Base-by-base conservation (phyloP, 2,888 invertebrate genomes). In the Drosophila pseudotakahashii region DNA sequence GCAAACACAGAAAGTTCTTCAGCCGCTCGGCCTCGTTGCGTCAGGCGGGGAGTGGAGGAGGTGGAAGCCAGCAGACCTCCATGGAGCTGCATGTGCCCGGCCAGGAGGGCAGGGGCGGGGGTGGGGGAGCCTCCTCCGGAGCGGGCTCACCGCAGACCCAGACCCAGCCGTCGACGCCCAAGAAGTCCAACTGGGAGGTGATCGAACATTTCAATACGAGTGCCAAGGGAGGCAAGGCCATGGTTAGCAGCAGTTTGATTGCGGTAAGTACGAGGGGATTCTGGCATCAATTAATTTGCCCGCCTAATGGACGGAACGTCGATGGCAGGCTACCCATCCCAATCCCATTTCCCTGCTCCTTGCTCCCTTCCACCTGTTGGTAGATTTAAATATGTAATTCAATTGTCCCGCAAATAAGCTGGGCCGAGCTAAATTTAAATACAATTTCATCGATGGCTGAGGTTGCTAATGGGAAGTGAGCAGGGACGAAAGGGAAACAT, bases 141-240 rank as follows among this genome's bases (percentile, higher is more conserved):
- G 53, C 79, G 71, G 48, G 60, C 55, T 14, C 67, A 48, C 63
- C 51, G 48, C 90, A 90, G 76, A 34, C 92, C 82, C 90, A 92
- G 47, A 90, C 94, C 73, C 92, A 94, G 19, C 94, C 95, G 47
- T 94, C 94, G 19, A 94, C 94, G 2, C 94, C 95, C 3, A 94
- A 95, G 91, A 97, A 97, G 91, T 97, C 97, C 86, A 97, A 97
- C 93, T 97, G 97, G 97, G 97, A 97, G 91, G 97, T 97, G 79
- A 97, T 97, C 87, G 97, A 97, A 91, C 97, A 97, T 92, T 97
- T 96, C 92, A 95, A 94, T 67, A 93, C 93, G 53, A 93, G 93
- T 73, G 94, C 94, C 32, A 94, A 93, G 88, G 93, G 94, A 75
- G 94, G 94, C 77, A 94, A 94, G 80, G 94, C 93, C 71, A 93